Base-by-base conservation (phyloP, 1,140 invertebrate genomes). In the Asobara japonica region DNA sequence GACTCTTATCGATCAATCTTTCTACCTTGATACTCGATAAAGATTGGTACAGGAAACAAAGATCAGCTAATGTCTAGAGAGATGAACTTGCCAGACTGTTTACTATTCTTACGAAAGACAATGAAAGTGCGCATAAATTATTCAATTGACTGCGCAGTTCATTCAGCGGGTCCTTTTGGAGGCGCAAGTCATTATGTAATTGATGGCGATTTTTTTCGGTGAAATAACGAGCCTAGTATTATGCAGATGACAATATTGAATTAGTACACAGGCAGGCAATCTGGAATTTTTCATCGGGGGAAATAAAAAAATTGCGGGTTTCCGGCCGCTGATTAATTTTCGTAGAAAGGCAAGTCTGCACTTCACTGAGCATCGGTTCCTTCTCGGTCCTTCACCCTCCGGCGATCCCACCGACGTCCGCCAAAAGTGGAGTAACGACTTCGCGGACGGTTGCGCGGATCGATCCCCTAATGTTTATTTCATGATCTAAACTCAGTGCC, bases 251-350 rank as follows among this genome's bases (percentile, higher is more conserved):
- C 69, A 33, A 73, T 75, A 72, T 69, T 75, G 72, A 73, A 73
- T 73, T 72, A 75, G 36, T 38, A 31, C 22, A 56, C 8, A 36
- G 30, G 69, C 25, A 13, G 69, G 65, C 64, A 71, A 75, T 73
- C 62, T 73, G 56, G 68, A 31, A 73, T 67, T 70, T n/a, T 41
- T 62, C 62, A 70, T 76, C 75, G 71, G 75, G 80, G 81, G 82
- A 84, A 81, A 86, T 86, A 76, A 80, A 82, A 83, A 84, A 82
- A 86, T 86, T 82, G 74, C 78, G 68, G 68, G 79, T 79, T 83
- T 86, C 82, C 83, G 81, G 79, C 68, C 61, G 61, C 65, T 83
- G 84, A 86, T 85, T 83, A 82, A 81, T 86, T 85, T 83, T 81
- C 81, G 74, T 77, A 74, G 78, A 84, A 82, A 78, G 71, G 66